Base-by-base conservation (phyloP, 2,888 invertebrate genomes). In the Limnephilus lunatus region DNA sequence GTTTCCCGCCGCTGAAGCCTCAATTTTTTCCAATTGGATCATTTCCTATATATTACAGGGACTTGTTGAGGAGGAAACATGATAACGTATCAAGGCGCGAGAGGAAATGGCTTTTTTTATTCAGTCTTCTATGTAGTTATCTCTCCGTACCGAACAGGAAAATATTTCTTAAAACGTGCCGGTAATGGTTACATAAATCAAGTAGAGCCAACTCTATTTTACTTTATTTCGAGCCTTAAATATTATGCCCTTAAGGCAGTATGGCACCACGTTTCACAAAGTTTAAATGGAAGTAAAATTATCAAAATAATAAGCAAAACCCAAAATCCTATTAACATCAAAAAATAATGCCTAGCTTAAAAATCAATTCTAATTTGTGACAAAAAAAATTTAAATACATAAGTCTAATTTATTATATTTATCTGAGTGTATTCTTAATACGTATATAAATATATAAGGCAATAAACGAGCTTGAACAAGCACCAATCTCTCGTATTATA, bases 31-130 rank as follows among this genome's bases (percentile, higher is more conserved):
- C 19, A 9, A 83, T 83, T 83, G 83, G 25, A 48, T 44, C 86
- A 86, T 86, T 86, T 44, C 86, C 86, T 44, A 3, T 86, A 25
- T 48, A 86, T 86, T 30, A 44, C 44, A 48, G 35, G 30, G 44
- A 44, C 86, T 86, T 44, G 86, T 86, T 86, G 86, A 30, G 44
- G 86, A 86, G 86, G 86, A 86, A 86, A 86, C 86, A 48, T 86
- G 86, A 86, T 86, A 86, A 86, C 25, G 44, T 86, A 48, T 39
- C 68, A 68, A 25, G 68, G 25, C 68, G 68, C 68, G 86, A 48
- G 12, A n/a, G 44, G 48, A 86, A 48, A 86, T 86, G 48, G 44
- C 30, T 48, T 39, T 86, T 85, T 86, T 86, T 86, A 86, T 86
- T 86, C 48, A 48, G 48, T n/a, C 86, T 44, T 86, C 30, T n/a